phyloP scores from a whole-genome alignment of 2,888 invertebrate genomes.

The Nemotelus nigrinus region DNA sequence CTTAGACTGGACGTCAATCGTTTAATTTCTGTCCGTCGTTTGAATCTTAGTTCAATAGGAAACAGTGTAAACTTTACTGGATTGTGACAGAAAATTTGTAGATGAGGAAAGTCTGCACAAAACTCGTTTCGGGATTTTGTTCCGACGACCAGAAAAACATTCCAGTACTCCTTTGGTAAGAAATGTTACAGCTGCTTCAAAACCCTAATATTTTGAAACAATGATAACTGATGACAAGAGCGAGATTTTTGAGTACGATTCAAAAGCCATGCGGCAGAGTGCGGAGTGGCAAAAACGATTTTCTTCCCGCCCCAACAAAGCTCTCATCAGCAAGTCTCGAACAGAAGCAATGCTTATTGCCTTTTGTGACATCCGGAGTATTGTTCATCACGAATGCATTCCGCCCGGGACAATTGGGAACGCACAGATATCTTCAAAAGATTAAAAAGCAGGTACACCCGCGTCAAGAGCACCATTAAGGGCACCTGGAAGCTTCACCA shows the following conservation, averaged over 20 bases:
- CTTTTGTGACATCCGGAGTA: neutral
- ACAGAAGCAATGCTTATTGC: neutral
- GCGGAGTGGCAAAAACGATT: neutral
- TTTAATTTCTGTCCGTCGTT: constrained; percentile 20
- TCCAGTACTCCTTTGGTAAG: neutral
- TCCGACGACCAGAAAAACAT: neutral
- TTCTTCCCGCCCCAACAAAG: neutral
- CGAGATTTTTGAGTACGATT: neutral
- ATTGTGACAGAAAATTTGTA: neutral
- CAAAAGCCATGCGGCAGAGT: neutral
- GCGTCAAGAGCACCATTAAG: neutral
- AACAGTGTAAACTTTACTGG: neutral
- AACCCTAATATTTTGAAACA: neutral
- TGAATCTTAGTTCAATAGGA: neutral
- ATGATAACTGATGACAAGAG: neutral
- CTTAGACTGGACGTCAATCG: neutral
- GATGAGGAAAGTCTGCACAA: neutral
- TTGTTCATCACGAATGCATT: neutral
- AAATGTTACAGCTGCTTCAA: neutral
- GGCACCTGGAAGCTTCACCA: neutral
- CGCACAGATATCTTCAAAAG: neutral
- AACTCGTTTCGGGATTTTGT: neutral
- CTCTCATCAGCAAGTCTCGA: neutral
- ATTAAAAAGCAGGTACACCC: neutral
- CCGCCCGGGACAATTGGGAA: neutral